phyloP scores from a whole-genome alignment of 2,113 vertebrate genomes.

The Mesitornis unicolor region DNA sequence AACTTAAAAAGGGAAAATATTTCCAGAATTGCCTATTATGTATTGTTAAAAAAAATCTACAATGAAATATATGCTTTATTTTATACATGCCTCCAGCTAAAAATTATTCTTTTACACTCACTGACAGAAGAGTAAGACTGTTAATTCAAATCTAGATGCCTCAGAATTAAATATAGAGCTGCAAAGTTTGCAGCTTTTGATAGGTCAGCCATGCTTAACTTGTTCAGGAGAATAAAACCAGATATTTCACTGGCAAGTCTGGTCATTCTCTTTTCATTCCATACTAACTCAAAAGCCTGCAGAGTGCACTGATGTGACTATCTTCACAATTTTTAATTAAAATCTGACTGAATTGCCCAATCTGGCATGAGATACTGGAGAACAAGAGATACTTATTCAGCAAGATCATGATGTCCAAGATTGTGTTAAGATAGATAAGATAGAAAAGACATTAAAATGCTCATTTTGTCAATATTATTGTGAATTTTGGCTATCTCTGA shows the following conservation, averaged over 20 bases:
- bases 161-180: constrained; percentile 68
- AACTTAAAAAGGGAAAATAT: constrained; percentile 82
- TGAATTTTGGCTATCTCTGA: not conserved
- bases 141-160: constrained; percentile 61
- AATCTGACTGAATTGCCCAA: not conserved
- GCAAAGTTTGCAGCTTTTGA: constrained; percentile 61
- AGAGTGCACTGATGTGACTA: not conserved
- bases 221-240: constrained; percentile 31
- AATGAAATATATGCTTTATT: constrained; percentile 76
- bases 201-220: constrained; percentile 4
- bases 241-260: constrained; percentile 15
- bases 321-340: not conserved
- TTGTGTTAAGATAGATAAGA: not conserved
- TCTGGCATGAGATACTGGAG: not conserved
- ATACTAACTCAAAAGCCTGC: not conserved
- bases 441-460: not conserved
- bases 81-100: constrained; percentile 73
- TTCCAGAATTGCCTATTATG: constrained; percentile 81
- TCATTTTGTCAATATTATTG: not conserved
- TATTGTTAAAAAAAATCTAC: constrained; percentile 71
- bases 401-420: not conserved
- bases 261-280: not conserved
- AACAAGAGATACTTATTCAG: not conserved
- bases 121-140: constrained; percentile 57
- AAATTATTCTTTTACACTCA: constrained; percentile 66